phyloP scores from a whole-genome alignment of 1,140 invertebrate species.

The Caligus rogercresseyi region DNA sequence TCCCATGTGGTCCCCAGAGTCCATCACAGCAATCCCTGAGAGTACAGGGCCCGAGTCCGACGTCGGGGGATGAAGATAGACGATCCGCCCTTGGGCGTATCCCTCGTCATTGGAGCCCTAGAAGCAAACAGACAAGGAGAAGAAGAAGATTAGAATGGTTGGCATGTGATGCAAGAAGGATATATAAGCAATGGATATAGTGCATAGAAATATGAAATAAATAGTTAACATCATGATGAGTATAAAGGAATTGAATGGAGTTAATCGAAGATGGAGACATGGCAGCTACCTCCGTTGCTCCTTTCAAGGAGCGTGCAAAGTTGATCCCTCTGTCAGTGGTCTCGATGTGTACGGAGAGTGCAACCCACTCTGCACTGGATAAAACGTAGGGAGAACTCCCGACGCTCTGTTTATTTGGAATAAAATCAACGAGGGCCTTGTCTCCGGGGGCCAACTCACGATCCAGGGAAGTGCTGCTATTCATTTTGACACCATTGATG shows the following conservation, averaged over 20 bases:
- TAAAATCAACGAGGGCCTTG: background rate
- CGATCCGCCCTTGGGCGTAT: background rate
- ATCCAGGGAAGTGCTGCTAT: background rate
- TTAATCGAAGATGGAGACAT: background rate
- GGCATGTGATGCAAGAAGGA: background rate
- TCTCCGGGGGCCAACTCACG: slow-evolving; percentile 1
- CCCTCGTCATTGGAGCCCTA: background rate
- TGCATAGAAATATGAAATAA: background rate
- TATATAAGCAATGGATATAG: background rate
- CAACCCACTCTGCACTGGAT: slow-evolving; percentile 7
- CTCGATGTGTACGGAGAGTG: background rate
- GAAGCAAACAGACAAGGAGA: background rate
- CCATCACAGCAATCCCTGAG: slow-evolving; percentile 14
- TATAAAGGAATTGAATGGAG: background rate
- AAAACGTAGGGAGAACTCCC: background rate
- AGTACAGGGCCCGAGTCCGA: background rate
- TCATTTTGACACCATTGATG: slow-evolving; percentile 6
- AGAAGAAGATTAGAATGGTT: background rate
- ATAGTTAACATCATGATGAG: too few species aligned
- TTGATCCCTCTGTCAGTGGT: background rate
- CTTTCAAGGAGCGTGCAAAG: background rate
- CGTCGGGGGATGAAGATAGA: slow-evolving; percentile 5
- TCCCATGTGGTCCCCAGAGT: slow-evolving; percentile 6
- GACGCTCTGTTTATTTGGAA: background rate
- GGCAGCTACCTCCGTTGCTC: slow-evolving; percentile 1